A percentile compares a stretch with the other conserved stretches of the same genome.
Conservation (phyloP, 2,888 invertebrate species). For the Colletes collaris region DNA sequence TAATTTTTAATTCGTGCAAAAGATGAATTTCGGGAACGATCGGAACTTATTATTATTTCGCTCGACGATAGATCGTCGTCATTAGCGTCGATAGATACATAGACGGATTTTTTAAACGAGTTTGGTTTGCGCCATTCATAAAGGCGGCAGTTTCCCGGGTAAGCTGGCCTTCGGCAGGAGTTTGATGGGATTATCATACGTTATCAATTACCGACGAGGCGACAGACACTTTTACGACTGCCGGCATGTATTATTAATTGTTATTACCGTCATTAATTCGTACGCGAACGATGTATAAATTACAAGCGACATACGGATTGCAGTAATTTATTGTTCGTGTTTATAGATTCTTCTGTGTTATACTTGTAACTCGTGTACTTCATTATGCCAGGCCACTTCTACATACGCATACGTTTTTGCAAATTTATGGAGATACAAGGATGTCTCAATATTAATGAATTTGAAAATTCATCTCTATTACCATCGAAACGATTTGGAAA, state of each 20-base stretch:
- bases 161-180: neutral
- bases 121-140: slow-evolving; percentile 8
- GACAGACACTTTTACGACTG: slow-evolving; percentile 7
- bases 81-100: neutral
- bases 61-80: neutral
- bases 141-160: neutral
- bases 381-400: neutral
- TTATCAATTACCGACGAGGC: slow-evolving; percentile 21
- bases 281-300: slow-evolving; percentile 15
- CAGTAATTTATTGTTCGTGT: slow-evolving; percentile 11
- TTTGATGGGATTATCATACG: slow-evolving; percentile 23
- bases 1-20: no score
- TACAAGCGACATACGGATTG: neutral
- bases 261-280: slow-evolving; percentile 26
- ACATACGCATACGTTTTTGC: neutral
- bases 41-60: no score
- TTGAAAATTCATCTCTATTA: no score
- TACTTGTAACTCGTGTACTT: neutral
- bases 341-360: neutral
- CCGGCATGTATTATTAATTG: slow-evolving; percentile 18
- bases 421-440: neutral
- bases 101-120: neutral
- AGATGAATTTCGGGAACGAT: no score
- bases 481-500: no score
- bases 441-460: neutral